These are phyloP conservation scores for Coelogynopora nodosa DNA, from an alignment of 2,888 invertebrate genomes.

Conservation along the genomic window DNA sequence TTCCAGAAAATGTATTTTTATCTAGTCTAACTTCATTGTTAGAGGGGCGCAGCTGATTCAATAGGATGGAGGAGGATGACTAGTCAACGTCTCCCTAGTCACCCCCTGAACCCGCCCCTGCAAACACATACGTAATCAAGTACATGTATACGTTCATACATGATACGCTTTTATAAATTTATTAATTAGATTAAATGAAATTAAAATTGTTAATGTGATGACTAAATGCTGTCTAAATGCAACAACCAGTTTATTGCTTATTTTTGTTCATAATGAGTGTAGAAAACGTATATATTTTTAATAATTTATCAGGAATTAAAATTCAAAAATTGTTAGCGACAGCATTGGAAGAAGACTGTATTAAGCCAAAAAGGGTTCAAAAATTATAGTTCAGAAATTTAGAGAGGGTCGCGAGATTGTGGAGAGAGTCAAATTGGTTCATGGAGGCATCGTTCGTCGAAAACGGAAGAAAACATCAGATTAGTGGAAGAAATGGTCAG, in stretches of 20 bases:
- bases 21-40: too few species aligned
- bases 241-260: neutral
- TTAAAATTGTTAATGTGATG: neutral
- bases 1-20: too few species aligned
- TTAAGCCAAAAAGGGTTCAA: neutral
- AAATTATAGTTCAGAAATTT: neutral
- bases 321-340: neutral
- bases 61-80: too few species aligned
- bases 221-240: neutral
- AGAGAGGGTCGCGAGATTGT: neutral
- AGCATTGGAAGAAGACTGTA: neutral
- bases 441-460: neutral
- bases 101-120: too few species aligned
- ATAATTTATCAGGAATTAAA: neutral
- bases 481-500: neutral
- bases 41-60: too few species aligned
- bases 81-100: too few species aligned
- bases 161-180: neutral
- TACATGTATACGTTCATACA: too few species aligned
- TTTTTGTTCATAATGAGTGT: neutral
- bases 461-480: neutral
- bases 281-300: neutral
- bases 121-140: too few species aligned
- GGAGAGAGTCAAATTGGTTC: neutral
- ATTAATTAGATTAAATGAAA: neutral